Base-by-base conservation (phyloP, 2,797 vertebrate genomes). In the Zalophus californianus region DNA sequence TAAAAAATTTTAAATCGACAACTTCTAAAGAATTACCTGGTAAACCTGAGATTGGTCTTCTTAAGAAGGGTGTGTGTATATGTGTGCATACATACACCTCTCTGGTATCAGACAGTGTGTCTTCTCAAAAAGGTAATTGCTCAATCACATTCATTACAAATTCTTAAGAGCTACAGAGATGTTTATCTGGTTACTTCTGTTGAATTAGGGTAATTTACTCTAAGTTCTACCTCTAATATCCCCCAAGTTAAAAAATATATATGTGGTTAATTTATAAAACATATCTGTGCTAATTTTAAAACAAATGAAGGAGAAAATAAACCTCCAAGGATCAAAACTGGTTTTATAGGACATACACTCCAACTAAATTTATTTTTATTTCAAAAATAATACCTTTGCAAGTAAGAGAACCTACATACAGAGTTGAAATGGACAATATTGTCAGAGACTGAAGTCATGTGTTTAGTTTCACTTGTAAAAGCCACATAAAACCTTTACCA, bases 281-380 rank as follows among this genome's bases (percentile, higher is more conserved):
- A 6, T 50, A 92, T 79, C 56, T 78, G 21, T 70, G 32, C 29
- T 79, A 89, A 92, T 50, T 58, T 5, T 50, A 86, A 94, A 94
- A 68, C 29, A 91, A 90, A n/a, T 29, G 41, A 68, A 64, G n/a
- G 44, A 70, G 5, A 84, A 96, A 66, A 95, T 73, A 56, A 87
- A 92, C 68, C 82, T 77, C 68, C 32, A 41, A 83, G n/a, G 7
- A 60, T 79, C n/a, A 73, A 93, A 90, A 78, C 12, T 90, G 27
- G 54, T 56, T 94, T 90, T 56, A 68, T 16, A 93, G 18, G 15
- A 83, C 27, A 91, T 44, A 78, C 1, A 44, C 68, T 75, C 80
- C 91, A 96, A 83, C 2, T 91, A 75, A 96, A 86, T 93, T 93
- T 54, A 80, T 62, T 87, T 90, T 95, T 68, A 77, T 86, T 92